Conservation (phyloP, 2,113 vertebrate species). For the Heterotilapia buettikoferi region DNA sequence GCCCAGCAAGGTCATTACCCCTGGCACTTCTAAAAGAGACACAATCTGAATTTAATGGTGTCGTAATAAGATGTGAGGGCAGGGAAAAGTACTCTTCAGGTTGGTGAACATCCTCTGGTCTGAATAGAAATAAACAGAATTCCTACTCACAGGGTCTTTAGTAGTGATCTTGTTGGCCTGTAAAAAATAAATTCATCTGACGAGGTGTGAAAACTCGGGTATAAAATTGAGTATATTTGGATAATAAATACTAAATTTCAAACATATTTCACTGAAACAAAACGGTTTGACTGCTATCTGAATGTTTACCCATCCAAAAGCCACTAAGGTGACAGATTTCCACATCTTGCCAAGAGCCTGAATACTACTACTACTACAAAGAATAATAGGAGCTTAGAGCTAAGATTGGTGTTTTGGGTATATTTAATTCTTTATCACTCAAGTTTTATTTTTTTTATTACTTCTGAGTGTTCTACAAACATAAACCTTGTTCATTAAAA, state of each 20-base stretch:
- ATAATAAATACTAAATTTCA: background rate
- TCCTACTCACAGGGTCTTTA: background rate
- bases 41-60: conserved; percentile 10
- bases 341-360: background rate
- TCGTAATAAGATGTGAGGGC: background rate
- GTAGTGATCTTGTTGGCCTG: background rate
- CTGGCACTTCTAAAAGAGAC: background rate
- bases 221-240: background rate
- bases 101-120: background rate
- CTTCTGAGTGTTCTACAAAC: background rate
- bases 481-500: background rate
- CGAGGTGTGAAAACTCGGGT: background rate
- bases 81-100: background rate
- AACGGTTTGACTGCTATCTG: background rate
- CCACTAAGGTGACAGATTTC: background rate
- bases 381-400: background rate
- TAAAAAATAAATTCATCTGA: background rate
- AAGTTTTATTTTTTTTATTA: background rate
- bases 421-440: background rate
- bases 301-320: background rate
- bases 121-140: background rate
- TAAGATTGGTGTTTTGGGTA: background rate
- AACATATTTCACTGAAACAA: background rate
- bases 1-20: conserved; percentile 28
- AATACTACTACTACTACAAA: background rate